Conservation (phyloP, 2,113 vertebrate species). For the Aldabrachelys gigantea region DNA sequence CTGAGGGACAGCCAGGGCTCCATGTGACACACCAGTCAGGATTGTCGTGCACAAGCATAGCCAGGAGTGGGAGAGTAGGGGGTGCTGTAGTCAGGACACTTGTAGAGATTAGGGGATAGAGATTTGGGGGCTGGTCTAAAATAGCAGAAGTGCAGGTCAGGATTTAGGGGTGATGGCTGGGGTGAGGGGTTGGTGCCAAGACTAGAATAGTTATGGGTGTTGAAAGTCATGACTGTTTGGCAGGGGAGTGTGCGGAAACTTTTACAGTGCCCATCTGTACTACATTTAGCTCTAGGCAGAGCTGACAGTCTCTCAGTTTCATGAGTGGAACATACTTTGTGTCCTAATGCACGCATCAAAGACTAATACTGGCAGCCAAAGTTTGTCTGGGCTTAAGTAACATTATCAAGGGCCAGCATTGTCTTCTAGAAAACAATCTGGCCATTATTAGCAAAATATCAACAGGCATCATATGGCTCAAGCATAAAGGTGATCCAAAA, state of each 20-base stretch:
- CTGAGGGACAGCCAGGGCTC: not conserved
- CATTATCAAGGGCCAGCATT: accelerated
- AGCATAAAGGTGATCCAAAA: not conserved
- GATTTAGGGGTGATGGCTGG: not conserved
- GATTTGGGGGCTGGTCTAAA: not conserved
- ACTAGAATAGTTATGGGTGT: not conserved
- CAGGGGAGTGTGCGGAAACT: not conserved
- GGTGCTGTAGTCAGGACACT: not conserved
- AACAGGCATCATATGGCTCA: not conserved
- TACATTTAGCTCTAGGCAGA: not conserved
- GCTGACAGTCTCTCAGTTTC: not conserved
- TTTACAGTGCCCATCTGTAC: not conserved
- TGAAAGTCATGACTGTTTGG: not conserved
- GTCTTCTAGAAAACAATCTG: accelerated
- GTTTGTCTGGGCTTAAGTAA: not conserved
- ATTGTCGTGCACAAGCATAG: not conserved
- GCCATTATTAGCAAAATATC: not conserved
- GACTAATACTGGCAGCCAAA: not conserved
- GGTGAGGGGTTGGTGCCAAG: not conserved
- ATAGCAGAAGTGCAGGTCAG: not conserved
- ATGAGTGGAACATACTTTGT: not conserved
- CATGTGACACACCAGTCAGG: not conserved
- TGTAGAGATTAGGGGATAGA: not conserved
- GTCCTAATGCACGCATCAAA: not conserved
- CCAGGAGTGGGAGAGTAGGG: not conserved